Evolutionary conservation across 2,113 vertebrate species (phyloP).

Genomic region (Gobiocypris rarus): DNA sequence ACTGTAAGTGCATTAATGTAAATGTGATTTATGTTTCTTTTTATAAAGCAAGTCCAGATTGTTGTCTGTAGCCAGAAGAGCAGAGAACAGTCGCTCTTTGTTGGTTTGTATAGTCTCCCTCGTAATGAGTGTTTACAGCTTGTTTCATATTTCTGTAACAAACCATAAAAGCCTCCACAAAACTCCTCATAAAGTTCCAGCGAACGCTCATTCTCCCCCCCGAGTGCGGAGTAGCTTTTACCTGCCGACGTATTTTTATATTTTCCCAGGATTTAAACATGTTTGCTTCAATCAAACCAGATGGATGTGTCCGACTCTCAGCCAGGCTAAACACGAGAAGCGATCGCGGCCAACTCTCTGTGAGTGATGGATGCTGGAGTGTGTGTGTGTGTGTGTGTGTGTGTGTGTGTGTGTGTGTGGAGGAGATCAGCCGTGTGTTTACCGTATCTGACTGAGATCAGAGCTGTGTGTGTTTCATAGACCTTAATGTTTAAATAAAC

Average conservation of each 20-base stretch:
- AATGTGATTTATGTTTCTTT: neutral
- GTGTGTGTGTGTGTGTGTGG: conserved; percentile 31
- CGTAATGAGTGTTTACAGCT: conserved; percentile 31
- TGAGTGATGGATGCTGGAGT: conserved; percentile 8
- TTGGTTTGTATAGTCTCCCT: conserved; percentile 24
- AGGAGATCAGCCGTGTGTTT: conserved; percentile 39
- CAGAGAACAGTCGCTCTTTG: conserved; percentile 32
- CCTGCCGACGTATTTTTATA: neutral
- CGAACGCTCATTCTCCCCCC: neutral
- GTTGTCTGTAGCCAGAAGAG: neutral
- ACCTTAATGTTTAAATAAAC: conserved; percentile 43
- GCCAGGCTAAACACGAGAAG: conserved; percentile 18
- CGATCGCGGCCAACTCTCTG: neutral
- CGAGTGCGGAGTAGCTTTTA: neutral
- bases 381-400: neutral
- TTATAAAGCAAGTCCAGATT: neutral
- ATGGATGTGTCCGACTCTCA: neutral
- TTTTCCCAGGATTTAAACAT: conserved; percentile 1
- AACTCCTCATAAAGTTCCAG: neutral
- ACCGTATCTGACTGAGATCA: conserved; percentile 39
- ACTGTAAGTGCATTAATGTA: neutral
- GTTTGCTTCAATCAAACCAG: neutral
- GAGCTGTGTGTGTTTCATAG: conserved; percentile 8
- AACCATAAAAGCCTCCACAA: conserved; percentile 17
- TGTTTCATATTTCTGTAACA: conserved; percentile 28